phyloP scores from a whole-genome alignment of 2,888 invertebrate species.

The Heliconius ismenius region DNA sequence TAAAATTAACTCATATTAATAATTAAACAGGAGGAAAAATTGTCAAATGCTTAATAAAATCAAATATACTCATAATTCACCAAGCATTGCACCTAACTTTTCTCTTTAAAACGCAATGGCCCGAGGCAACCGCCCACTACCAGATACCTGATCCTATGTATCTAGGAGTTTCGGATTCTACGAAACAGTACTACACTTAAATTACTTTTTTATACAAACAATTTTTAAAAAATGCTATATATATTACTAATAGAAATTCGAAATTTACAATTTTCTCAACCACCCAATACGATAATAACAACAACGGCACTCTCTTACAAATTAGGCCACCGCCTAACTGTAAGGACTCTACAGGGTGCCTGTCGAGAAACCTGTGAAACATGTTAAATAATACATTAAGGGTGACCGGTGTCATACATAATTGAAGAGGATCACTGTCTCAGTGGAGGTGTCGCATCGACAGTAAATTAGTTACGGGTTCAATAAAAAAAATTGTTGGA shows the following conservation, averaged over 20 bases:
- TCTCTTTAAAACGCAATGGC: no score
- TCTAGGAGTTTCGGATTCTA: no score
- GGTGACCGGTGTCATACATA: conserved; percentile 70
- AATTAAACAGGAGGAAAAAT: background rate
- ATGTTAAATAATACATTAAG: conserved; percentile 79
- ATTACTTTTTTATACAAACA: no score
- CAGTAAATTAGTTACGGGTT: conserved; percentile 30
- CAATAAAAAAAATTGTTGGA: conserved; percentile 8
- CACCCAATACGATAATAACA: background rate
- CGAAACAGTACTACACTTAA: no score
- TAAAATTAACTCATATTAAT: background rate
- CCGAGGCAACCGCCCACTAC: no score
- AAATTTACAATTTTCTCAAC: no score
- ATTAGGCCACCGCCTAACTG: conserved; percentile 50
- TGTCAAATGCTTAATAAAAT: background rate
- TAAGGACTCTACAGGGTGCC: conserved; percentile 66
- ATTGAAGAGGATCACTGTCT: conserved; percentile 60
- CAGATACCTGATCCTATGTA: no score
- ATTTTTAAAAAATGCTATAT: no score
- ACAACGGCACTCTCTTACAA: conserved; percentile 32
- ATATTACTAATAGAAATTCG: no score
- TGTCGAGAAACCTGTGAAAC: conserved; percentile 64
- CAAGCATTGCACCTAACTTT: no score
- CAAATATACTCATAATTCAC: no score
- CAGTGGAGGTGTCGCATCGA: conserved; percentile 33